Evolutionary conservation across 1,140 invertebrate genomes (phyloP), one percentile per base, ranked within the genome.

Genomic region (Galleria mellonella): DNA sequence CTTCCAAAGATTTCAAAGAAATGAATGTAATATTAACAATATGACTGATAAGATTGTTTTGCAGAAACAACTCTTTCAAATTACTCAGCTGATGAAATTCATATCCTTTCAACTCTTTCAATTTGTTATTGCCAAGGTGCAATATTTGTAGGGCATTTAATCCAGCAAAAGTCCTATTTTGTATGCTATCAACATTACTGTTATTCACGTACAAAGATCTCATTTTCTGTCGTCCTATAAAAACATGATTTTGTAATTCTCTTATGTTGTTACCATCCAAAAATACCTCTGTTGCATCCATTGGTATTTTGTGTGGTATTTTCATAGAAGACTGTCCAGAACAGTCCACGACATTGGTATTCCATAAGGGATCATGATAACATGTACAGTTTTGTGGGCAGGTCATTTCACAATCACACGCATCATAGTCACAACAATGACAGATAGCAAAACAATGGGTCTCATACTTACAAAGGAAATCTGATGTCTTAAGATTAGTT

Each of bases 401-500:
- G 2, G 93, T 96, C 95, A 97, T 97, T 85, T 97, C 94, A 83
- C 96, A 97, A 79, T 97, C 96, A 79, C 96, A 98, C 36, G 95
- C 95, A 72, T 97, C 95, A 72, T 96, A 97, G 62, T 97, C 96
- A 72, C 96, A 97, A 83, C 96, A 98, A 62, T 96, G 94, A 71
- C 96, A 98, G 35, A 97, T 84, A 10, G 96, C 93, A 81, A 97
- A 97, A 86, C 96, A 97, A 82, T 97, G 96, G 28, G 94, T 94
- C 60, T 94, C 92, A 85, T 98, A 98, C 42, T 91, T 91, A 76
- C 96, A 98, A 54, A 98, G 88, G 83, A 97, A 97, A 64, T 97
- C 93, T 60, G 93, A 91, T 0, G 93, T 88, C 50, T 91, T 90
- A 35, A 84, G 76, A 55, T 83, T 84, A 12, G 90, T 91, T 49